These are phyloP conservation scores for Recurvirostra avosetta DNA, from an alignment of 2,113 vertebrate species.

Conservation along the genomic window DNA sequence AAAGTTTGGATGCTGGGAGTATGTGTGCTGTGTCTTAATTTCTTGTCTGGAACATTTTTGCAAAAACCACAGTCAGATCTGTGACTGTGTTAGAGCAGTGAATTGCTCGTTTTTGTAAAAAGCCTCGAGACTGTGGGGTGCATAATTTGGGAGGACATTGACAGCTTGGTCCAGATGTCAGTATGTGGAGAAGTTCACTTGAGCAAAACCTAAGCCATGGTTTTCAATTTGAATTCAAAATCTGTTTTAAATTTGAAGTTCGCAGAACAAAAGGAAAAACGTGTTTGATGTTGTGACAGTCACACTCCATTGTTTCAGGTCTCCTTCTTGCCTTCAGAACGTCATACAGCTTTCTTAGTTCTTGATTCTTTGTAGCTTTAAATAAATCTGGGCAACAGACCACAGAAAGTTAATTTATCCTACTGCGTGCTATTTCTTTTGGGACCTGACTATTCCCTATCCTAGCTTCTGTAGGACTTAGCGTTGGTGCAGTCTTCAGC, in stretches of 20 bases:
- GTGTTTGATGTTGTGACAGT: conserved; percentile 6
- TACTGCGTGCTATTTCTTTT: neutral
- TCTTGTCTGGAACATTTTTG: conserved; percentile 25
- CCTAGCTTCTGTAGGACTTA: neutral
- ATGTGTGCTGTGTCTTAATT: neutral
- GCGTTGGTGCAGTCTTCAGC: neutral
- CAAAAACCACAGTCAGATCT: neutral
- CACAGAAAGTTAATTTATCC: neutral
- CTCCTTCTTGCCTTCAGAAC: neutral
- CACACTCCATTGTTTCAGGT: conserved; percentile 32
- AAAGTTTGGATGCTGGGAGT: neutral
- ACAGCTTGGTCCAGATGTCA: conserved; percentile 11
- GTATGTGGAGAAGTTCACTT: neutral
- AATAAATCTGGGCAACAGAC: neutral
- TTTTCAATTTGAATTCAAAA: neutral
- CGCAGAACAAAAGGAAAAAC: conserved; percentile 6
- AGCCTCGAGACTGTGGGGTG: neutral
- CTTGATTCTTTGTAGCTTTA: neutral
- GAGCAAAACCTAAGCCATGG: neutral
- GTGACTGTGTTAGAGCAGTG: neutral
- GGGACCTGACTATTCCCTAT: neutral
- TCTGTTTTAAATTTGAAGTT: conserved; percentile 32
- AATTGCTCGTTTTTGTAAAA: neutral
- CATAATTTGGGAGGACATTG: neutral
- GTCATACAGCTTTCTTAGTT: neutral